phyloP scores from a whole-genome alignment of 2,888 invertebrate genomes.

The Acleris cristana region DNA sequence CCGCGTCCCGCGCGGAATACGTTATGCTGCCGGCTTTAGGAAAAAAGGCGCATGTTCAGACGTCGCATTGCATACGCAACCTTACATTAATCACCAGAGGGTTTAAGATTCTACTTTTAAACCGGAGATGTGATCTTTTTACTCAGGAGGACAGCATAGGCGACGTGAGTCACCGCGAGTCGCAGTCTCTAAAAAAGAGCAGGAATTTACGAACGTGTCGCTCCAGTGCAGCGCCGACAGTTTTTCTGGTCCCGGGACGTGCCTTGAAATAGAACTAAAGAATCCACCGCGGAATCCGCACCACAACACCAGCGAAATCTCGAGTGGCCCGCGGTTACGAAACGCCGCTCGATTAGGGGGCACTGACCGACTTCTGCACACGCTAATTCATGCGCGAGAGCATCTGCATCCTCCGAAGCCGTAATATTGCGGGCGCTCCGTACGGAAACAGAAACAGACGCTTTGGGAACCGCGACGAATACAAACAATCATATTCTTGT shows the following conservation, averaged over 20 bases:
- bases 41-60: too few species aligned
- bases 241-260: slow-evolving; percentile 55
- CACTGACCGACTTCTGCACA: slow-evolving; percentile 81
- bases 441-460: slow-evolving; percentile 65
- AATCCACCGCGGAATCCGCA: slow-evolving; percentile 54
- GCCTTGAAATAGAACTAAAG: slow-evolving; percentile 59
- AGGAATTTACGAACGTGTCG: slow-evolving; percentile 65
- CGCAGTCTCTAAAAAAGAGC: slow-evolving; percentile 51
- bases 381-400: slow-evolving; percentile 77
- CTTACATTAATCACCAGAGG: too few species aligned
- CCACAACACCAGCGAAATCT: slow-evolving; percentile 73
- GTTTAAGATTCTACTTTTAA: too few species aligned
- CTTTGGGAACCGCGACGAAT: slow-evolving; percentile 64
- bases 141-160: slow-evolving; percentile 25
- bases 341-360: slow-evolving; percentile 76
- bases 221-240: slow-evolving; percentile 55
- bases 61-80: too few species aligned
- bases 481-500: slow-evolving; percentile 74
- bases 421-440: slow-evolving; percentile 54
- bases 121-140: too few species aligned
- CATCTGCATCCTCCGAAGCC: slow-evolving; percentile 69
- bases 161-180: slow-evolving; percentile 63
- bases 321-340: slow-evolving; percentile 68
- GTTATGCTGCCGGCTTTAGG: slow-evolving; percentile 48
- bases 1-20: slow-evolving; percentile 68